These are phyloP conservation scores for Anaspis maculata DNA, from an alignment of 2,888 invertebrate genomes.

Conservation along the genomic window DNA sequence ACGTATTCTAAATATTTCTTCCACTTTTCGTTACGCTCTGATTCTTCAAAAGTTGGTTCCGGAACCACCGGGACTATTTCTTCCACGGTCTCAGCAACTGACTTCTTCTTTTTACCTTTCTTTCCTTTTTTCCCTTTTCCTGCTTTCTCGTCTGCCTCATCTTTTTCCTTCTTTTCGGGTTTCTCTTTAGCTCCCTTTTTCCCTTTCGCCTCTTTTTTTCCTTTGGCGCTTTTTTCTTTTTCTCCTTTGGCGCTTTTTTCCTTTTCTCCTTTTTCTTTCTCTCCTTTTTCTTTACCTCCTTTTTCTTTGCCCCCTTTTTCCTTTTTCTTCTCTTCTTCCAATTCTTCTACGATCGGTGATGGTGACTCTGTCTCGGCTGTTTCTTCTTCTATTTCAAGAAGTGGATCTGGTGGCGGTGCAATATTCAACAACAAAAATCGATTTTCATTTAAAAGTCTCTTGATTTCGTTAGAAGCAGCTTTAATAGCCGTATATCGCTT, in stretches of 20 bases:
- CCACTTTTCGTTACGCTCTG: constrained; percentile 32
- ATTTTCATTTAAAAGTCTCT: constrained; percentile 53
- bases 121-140: constrained; percentile 19
- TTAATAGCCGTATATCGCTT: constrained; percentile 46
- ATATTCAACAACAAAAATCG: constrained; percentile 63
- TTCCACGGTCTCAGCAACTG: constrained; percentile 27
- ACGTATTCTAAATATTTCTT: constrained; percentile 22
- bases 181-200: constrained; percentile 14
- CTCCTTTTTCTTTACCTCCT: constrained; percentile 28
- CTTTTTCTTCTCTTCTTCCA: constrained; percentile 2
- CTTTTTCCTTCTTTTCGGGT: constrained; percentile 13
- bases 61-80: constrained; percentile 27
- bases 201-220: constrained; percentile 10
- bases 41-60: constrained; percentile 5
- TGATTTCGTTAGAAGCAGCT: constrained; percentile 49
- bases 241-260: constrained; percentile 18
- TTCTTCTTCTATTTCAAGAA: constrained; percentile 14
- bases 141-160: constrained; percentile 13
- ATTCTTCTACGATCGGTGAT: constrained; percentile 1
- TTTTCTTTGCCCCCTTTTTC: constrained; percentile 13
- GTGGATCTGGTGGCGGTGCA: constrained; percentile 25
- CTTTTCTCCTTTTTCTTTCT: constrained; percentile 35
- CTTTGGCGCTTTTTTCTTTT: constrained; percentile 12
- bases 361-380: constrained; percentile 6
- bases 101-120: constrained; percentile 36